Conservation (phyloP, 2,113 vertebrate genomes). For the Sinocyclocheilus maitianheensis region DNA sequence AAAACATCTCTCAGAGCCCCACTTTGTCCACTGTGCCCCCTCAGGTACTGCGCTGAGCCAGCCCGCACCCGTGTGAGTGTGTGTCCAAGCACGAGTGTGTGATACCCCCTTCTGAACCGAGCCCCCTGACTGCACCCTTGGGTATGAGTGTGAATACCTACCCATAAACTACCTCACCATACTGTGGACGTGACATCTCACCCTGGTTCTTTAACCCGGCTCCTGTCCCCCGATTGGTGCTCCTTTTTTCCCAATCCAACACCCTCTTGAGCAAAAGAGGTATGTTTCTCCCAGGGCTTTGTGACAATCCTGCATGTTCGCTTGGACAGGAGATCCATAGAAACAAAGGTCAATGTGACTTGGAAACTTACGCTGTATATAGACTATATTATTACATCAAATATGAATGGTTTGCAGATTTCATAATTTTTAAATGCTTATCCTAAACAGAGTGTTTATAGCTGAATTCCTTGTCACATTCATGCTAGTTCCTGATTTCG, state of each 20-base stretch:
- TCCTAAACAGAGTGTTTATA: neutral
- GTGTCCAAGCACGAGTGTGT: conserved; percentile 33
- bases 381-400: neutral
- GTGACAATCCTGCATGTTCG: conserved; percentile 72
- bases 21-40: conserved; percentile 82
- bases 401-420: neutral
- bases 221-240: conserved; percentile 51
- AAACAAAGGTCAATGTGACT: conserved; percentile 69
- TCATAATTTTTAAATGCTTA: neutral
- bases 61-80: conserved; percentile 59
- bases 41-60: conserved; percentile 87
- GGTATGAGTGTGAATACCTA: conserved; percentile 64
- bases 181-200: conserved; percentile 64
- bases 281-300: conserved; percentile 54
- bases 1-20: conserved; percentile 92
- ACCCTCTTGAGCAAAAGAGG: conserved; percentile 49
- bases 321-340: conserved; percentile 66
- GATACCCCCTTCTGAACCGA: conserved; percentile 53
- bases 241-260: conserved; percentile 52
- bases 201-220: conserved; percentile 67
- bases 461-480: conserved; percentile 68
- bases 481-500: conserved; percentile 59
- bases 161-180: conserved; percentile 70
- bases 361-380: conserved; percentile 54
- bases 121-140: conserved; percentile 56